Evolutionary conservation across 2,888 invertebrate genomes (phyloP).

Genomic region (Hydraecia micacea): DNA sequence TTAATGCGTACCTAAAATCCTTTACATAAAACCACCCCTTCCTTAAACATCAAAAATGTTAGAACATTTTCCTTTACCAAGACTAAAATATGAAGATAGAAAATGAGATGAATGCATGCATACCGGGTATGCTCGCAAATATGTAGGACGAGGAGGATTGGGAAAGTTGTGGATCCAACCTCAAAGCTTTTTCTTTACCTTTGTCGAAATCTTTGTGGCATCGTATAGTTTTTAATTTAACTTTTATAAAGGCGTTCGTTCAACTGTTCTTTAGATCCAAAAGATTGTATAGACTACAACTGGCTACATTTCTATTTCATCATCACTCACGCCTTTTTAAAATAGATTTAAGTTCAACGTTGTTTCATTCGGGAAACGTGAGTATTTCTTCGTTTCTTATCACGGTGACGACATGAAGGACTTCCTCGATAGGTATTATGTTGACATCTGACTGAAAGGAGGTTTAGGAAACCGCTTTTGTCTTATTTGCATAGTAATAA

Average conservation of each 20-base stretch:
- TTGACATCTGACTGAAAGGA: neutral
- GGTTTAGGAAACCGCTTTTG: neutral
- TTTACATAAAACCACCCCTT: neutral
- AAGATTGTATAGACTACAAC: neutral
- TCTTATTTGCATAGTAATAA: too few relatives aligned
- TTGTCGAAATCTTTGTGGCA: neutral
- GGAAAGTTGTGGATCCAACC: neutral
- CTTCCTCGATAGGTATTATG: neutral
- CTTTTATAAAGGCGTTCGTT: neutral
- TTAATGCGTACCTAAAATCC: neutral
- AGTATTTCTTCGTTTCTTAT: neutral
- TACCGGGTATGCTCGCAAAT: slow-evolving; percentile 25
- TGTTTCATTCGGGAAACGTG: too few relatives aligned
- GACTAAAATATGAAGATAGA: slow-evolving; percentile 21
- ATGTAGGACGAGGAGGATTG: slow-evolving; percentile 5
- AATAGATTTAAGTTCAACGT: neutral
- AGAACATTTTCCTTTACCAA: slow-evolving; percentile 13
- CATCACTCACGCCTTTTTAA: neutral
- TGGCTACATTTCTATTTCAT: neutral
- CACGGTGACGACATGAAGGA: neutral
- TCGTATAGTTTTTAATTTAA: neutral
- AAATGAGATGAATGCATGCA: slow-evolving; percentile 20
- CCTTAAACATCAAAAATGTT: neutral
- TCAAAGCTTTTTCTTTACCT: slow-evolving; percentile 18
- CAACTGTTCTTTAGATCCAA: neutral